Evolutionary conservation across 2,797 vertebrate genomes (phyloP), one percentile per base, ranked within the genome.

Genomic region (Falco rusticolus): DNA sequence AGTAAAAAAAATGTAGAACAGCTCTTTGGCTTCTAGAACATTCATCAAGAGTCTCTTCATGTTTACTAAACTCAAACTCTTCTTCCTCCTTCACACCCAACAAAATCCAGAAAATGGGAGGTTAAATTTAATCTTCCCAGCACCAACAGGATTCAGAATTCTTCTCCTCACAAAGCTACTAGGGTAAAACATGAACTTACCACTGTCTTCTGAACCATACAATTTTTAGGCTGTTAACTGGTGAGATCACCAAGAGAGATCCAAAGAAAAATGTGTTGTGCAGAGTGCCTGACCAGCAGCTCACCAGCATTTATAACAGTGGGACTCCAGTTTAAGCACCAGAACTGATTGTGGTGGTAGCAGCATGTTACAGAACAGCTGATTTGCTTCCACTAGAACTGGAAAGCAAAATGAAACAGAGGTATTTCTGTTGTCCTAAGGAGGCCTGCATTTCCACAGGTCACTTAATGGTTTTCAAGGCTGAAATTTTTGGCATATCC

Each of bases 171-270:
- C n/a, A n/a, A n/a, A n/a, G n/a, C n/a, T n/a, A n/a, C n/a, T n/a
- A n/a, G n/a, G n/a, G n/a, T n/a, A 85, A 48, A 26, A 76, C 29
- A 63, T 60, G 16, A 83, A 50, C 31, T 74, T 83, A 70, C 29
- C 5, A 4, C 17, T 89, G n/a, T 86, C 50, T 53, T 93, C 72
- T 48, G 76, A 84, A 69, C 53, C 47, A 29, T 77, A 34, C 75
- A 75, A 83, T 97, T 82, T 89, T 61, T 68, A 68, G 48, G 64
- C 51, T 93, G 56, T 90, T 95, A 77, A 60, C 56, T 76, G 56
- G 33, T 12, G 63, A n/a, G n/a, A n/a, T n/a, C n/a, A n/a, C n/a
- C n/a, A n/a, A n/a, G 19, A 53, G 45, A 47, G 15, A 65, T 48
- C 16, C 51, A 89, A 84, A 87, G 33, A 63, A 69, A 72, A 89